A percentile compares a stretch with the other conserved stretches of the same genome.
phyloP scores from a whole-genome alignment of 2,113 vertebrate genomes.

The Apistogramma diplotaenia region DNA sequence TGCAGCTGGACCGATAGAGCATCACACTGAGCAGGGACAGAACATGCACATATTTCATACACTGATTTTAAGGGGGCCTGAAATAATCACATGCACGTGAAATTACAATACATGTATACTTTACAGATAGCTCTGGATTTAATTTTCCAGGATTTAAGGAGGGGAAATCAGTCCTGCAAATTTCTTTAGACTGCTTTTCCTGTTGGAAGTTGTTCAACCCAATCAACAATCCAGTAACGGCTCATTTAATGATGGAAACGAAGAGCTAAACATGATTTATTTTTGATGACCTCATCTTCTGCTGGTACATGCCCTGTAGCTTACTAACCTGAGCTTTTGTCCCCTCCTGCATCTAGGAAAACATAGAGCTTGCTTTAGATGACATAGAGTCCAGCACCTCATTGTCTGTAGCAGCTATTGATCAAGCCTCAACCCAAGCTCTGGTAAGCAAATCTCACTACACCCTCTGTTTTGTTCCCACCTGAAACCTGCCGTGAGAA shows the following conservation, averaged over 20 bases:
- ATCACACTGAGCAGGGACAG: neutral
- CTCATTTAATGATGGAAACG: neutral
- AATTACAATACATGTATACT: neutral
- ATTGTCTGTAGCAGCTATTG: slow-evolving; percentile 87
- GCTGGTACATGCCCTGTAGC: slow-evolving; percentile 3
- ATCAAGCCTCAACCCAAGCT: slow-evolving; percentile 91
- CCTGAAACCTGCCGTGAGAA: neutral
- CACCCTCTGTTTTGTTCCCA: slow-evolving; percentile 5
- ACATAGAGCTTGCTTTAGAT: slow-evolving; percentile 92
- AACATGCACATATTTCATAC: neutral
- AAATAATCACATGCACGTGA: neutral
- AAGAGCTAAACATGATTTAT: neutral
- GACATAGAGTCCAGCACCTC: slow-evolving; percentile 85
- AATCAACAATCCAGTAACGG: neutral
- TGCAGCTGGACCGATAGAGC: slow-evolving; percentile 51
- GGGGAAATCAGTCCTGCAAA: neutral
- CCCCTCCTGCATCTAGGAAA: slow-evolving; percentile 84
- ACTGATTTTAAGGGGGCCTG: neutral
- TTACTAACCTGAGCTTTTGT: slow-evolving; percentile 74
- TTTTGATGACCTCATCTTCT: neutral
- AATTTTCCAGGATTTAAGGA: neutral
- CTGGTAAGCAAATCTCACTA: slow-evolving; percentile 83
- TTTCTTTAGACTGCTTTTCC: neutral
- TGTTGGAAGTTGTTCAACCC: slow-evolving; percentile 5
- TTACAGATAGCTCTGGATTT: neutral